Evolutionary conservation across 2,797 vertebrate species (phyloP).

Genomic region (Muscicapa comitata): DNA sequence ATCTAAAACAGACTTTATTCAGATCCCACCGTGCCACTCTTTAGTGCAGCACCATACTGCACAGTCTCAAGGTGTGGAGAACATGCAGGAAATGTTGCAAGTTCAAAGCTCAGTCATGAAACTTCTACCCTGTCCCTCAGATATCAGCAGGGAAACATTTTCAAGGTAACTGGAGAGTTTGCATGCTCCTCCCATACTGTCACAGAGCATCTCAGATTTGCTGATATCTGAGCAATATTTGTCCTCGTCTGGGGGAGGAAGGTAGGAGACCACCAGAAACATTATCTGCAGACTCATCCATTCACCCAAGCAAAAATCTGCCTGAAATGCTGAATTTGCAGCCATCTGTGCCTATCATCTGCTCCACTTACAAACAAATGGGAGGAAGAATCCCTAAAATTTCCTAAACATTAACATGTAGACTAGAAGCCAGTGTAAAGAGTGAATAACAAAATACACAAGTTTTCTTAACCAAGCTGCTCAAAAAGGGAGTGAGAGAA

Average conservation of each 20-base stretch:
- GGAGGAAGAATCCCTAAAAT: background rate
- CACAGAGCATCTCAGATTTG: background rate
- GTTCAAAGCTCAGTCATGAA: background rate
- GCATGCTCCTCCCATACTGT: fast-evolving
- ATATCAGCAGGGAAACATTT: background rate
- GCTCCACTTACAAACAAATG: background rate
- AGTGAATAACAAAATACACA: background rate
- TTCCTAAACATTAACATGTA: background rate
- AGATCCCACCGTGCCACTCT: background rate
- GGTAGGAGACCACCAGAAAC: background rate
- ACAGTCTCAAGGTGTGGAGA: background rate
- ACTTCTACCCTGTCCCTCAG: background rate
- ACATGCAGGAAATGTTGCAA: fast-evolving
- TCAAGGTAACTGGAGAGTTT: background rate
- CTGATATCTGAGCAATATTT: background rate
- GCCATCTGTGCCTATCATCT: background rate
- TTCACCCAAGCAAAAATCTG: background rate
- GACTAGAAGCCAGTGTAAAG: background rate
- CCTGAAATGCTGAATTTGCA: background rate
- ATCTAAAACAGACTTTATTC: background rate
- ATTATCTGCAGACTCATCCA: background rate
- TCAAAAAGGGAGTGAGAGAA: background rate
- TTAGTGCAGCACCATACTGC: background rate
- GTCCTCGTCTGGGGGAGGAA: background rate
- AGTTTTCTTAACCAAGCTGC: background rate